Evolutionary conservation across 92 coral and sea anemone genomes (phyloP).

Genomic region (Nematostella vectensis): DNA sequence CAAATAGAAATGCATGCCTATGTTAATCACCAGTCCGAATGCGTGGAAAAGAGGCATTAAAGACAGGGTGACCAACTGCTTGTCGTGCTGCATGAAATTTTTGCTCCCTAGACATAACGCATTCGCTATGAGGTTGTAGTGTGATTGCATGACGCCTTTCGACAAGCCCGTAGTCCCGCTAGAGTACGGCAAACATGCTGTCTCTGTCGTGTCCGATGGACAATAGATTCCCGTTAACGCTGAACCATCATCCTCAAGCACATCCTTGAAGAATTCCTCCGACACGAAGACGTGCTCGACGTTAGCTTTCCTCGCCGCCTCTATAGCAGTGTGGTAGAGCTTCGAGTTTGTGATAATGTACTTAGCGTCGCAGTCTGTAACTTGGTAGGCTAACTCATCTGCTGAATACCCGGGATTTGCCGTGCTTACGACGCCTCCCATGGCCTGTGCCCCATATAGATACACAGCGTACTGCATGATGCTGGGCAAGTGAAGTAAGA

Average conservation of each 20-base stretch:
- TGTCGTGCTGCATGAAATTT: constrained; percentile 15
- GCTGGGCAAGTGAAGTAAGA: constrained; percentile 52
- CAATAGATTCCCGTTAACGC: constrained; percentile 30
- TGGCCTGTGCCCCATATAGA: constrained; percentile 41
- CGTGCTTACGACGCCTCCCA: constrained; percentile 55
- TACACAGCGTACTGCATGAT: constrained; percentile 43
- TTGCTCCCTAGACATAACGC: constrained; percentile 29
- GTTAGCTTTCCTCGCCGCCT: constrained; percentile 55
- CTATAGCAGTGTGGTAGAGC: constrained; percentile 39
- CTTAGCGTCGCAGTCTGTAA: constrained; percentile 53
- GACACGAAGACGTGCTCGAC: constrained; percentile 60
- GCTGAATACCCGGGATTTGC: constrained; percentile 40
- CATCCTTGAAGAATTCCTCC: constrained; percentile 31
- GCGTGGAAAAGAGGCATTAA: constrained; percentile 71
- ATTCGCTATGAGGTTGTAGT: constrained; percentile 49
- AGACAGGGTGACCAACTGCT: constrained; percentile 24
- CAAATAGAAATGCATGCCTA: constrained; percentile 22
- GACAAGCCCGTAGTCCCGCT: constrained; percentile 81
- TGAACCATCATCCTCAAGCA: constrained; percentile 59
- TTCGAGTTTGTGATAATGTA: constrained; percentile 46
- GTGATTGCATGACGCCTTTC: constrained; percentile 77
- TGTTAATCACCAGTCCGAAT: constrained; percentile 44
- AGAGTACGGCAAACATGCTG: constrained; percentile 12
- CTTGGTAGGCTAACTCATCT: constrained; percentile 51
- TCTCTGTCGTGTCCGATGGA: no score